phyloP scores from a whole-genome alignment of 2,888 invertebrate species.

The Aromia moschata region DNA sequence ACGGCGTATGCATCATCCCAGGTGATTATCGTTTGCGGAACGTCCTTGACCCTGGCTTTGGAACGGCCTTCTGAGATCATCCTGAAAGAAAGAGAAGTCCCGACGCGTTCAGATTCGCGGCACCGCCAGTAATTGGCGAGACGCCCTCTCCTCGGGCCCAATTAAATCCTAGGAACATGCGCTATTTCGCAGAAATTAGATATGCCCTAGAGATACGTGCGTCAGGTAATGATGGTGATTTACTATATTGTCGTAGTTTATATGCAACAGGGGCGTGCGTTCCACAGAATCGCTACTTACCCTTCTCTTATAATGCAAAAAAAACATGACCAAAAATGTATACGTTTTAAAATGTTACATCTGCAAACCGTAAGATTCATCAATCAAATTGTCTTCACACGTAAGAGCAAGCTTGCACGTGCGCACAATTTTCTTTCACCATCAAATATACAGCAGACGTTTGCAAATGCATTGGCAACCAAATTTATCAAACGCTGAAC shows the following conservation, averaged over 20 bases:
- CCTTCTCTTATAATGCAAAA: too few relatives aligned
- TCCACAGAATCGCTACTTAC: too few relatives aligned
- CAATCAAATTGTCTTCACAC: too few relatives aligned
- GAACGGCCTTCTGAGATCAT: conserved; percentile 24
- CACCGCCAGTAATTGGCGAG: conserved; percentile 21
- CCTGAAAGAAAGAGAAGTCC: conserved; percentile 26
- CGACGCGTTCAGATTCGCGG: conserved; percentile 20
- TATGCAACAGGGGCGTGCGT: too few relatives aligned
- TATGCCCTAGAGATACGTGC: conserved; percentile 10
- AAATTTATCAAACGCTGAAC: too few relatives aligned
- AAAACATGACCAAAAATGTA: too few relatives aligned
- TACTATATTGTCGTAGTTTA: conserved; percentile 5
- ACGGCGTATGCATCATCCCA: conserved; percentile 11
- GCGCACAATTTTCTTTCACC: too few relatives aligned
- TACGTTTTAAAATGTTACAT: too few relatives aligned
- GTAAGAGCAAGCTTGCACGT: too few relatives aligned
- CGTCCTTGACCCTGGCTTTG: conserved; percentile 22
- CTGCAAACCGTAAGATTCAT: too few relatives aligned
- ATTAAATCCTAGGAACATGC: conserved; percentile 22
- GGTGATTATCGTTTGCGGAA: conserved; percentile 11
- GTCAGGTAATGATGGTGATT: conserved; percentile 18
- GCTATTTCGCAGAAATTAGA: conserved; percentile 16
- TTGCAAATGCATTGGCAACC: too few relatives aligned
- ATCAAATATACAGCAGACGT: too few relatives aligned
- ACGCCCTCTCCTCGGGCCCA: conserved; percentile 12